Evolutionary conservation across 1,140 invertebrate species (phyloP), one percentile per base, ranked within the genome.

Genomic region (Drosophila sucinea): DNA sequence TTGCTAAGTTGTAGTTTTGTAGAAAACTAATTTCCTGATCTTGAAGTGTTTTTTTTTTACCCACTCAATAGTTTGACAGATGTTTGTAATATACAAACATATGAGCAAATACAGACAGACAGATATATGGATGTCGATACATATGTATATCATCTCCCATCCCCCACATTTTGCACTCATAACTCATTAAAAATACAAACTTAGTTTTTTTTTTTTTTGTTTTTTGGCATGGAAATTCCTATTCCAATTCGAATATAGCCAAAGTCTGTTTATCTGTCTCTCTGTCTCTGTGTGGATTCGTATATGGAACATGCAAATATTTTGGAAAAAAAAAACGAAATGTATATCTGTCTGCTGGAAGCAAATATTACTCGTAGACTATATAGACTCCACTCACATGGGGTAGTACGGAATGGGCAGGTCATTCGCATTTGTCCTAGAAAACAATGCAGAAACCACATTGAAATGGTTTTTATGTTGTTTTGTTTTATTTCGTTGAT

Each of bases 361-460:
- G 73, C 72, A 82, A 87, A 87, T 79, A 73, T 41, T 77, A 61
- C 70, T 71, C 64, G 27, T 73, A 65, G 33, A 41, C 58, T 27
- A 63, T 55, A 8, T 29, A 55, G 73, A 51, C 23, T 27, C 10
- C 17, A 23, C 7, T 23, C 44, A 1, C 2, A 10, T 41, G 40
- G 40, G 40, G 40, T 41, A n/a, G 10, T 41, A 41, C 40, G 40
- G 40, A 44, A 51, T 10, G 44, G 44, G 23, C 44, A 87, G 83
- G 87, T 86, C 83, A 82, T 87, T 87, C 76, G 83, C 83, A 77
- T 87, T 79, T 74, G 83, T 87, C 64, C 83, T 78, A 87, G 70
- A 86, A 77, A 86, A 87, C 66, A 66, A 70, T 81, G 57, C 79
- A 65, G 63, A 82, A 79, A 87, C 71, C 68, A 87, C 62, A 78